A percentile compares a stretch with the other conserved stretches of the same genome.
Evolutionary conservation across 2,113 vertebrate genomes (phyloP).

Genomic region (Catharus fuscescens): DNA sequence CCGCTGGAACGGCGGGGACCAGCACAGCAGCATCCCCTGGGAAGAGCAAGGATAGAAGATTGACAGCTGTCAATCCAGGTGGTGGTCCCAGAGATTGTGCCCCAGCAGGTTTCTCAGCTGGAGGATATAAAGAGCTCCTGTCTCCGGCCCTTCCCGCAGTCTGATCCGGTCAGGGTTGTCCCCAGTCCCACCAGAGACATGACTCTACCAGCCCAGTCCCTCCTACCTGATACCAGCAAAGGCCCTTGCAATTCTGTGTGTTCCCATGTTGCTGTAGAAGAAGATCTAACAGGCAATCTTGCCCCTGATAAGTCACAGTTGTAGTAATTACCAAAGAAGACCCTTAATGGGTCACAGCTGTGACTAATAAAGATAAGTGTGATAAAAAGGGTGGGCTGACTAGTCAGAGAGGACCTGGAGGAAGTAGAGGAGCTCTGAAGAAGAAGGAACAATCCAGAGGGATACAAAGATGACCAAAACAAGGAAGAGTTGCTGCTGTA

Average conservation of each 20-base stretch:
- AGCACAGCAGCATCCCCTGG: neutral
- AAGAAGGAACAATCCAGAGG: no score
- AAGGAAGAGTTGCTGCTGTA: no score
- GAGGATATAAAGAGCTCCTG: neutral
- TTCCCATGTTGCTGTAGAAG: neutral
- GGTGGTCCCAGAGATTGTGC: neutral
- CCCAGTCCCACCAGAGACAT: neutral
- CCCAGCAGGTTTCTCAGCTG: neutral
- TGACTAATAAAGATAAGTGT: no score
- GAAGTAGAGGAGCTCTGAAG: no score
- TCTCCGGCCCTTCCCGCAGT: neutral
- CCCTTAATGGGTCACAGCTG: no score
- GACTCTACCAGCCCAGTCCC: no score
- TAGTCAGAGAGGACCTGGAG: no score
- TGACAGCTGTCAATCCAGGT: neutral
- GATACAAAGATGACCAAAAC: no score
- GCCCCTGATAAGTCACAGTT: no score
- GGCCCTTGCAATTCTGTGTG: accelerated
- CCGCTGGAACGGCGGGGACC: neutral
- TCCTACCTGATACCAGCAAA: neutral
- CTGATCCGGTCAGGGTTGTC: neutral
- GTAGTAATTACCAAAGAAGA: no score
- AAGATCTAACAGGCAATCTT: no score
- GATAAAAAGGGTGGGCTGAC: no score
- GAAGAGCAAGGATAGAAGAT: accelerated